Base-by-base conservation (phyloP, 2,888 invertebrate species). In the Nemurella pictetii region DNA sequence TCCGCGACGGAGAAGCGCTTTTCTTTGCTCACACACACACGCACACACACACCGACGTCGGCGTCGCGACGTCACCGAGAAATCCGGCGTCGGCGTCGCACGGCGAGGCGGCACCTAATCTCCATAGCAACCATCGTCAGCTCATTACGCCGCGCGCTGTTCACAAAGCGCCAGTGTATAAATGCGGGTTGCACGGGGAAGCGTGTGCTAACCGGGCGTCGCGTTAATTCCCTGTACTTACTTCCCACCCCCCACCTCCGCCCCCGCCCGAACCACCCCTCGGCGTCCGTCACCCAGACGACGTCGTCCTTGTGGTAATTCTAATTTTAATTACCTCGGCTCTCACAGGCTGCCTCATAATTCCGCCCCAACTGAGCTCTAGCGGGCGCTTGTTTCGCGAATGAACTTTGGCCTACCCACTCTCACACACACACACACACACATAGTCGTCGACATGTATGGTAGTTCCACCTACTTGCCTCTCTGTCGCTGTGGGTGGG, bases 321-420 rank as follows among this genome's bases (percentile, higher is more conserved):
- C 86, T 85, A 85, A 86, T 86, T 86, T 86, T 85, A 85, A 86
- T 86, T 86, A 86, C 5, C 55, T 12, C 55, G 5, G 55, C 5
- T 55, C 9, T 20, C 55, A 12, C 55, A 12, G 55, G 20, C 15
- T 12, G 55, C 55, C 55, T 12, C 5, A 55, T 20, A 55, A 3
- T 55, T 2, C 1, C 55, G 20, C 55, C 55, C 15, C 55, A 2
- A n/a, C n/a, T n/a, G n/a, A n/a, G n/a, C n/a, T n/a, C n/a, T n/a
- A n/a, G n/a, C n/a, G 5, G 15, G 9, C 20, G 55, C 15, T 20
- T 55, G 15, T 55, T n/a, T n/a, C n/a, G n/a, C 55, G 15, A 12
- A 20, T 12, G 55, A 55, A 55, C 12, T 55, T 55, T 12, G 55
- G 55, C 20, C 55, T 3, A 20, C 55, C 9, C 1, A n/a, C n/a